phyloP scores from a whole-genome alignment of 2,113 vertebrate genomes.

The Barbus barbus region DNA sequence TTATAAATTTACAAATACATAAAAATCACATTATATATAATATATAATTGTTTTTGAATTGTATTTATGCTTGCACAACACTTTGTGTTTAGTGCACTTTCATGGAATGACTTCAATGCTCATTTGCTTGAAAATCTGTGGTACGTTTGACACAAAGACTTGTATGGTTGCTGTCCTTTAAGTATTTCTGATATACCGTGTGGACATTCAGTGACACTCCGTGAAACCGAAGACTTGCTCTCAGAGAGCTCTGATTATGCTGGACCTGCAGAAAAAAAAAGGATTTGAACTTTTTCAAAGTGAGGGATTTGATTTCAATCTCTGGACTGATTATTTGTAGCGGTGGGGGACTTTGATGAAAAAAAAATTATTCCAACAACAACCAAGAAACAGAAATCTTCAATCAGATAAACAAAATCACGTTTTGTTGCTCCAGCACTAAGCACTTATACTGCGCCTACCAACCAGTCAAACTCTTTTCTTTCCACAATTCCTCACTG shows the following conservation, averaged over 20 bases:
- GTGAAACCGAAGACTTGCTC: conserved; percentile 63
- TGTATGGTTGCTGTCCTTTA: background rate
- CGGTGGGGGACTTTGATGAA: conserved; percentile 62
- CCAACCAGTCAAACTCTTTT: conserved; percentile 75
- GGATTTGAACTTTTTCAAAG: conserved; percentile 69
- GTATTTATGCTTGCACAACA: background rate
- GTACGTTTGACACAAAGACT: background rate
- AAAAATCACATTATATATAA: background rate
- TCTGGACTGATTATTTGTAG: conserved; percentile 67
- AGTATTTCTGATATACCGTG: background rate
- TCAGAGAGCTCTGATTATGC: conserved; percentile 64
- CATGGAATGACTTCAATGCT: background rate
- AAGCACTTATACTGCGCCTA: conserved; percentile 38
- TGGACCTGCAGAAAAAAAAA: background rate
- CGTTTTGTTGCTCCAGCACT: conserved; percentile 64
- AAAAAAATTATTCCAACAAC: conserved; percentile 12
- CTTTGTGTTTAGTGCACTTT: background rate
- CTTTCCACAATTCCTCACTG: conserved; percentile 77
- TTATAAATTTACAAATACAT: background rate
- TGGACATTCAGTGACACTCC: conserved; percentile 26
- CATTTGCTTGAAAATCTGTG: background rate
- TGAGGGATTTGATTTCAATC: conserved; percentile 74
- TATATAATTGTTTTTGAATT: background rate
- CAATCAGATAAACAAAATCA: conserved; percentile 71
- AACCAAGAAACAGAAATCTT: conserved; percentile 62